Conservation (phyloP, 2,797 vertebrate species). For the Centropyge bicolor region DNA sequence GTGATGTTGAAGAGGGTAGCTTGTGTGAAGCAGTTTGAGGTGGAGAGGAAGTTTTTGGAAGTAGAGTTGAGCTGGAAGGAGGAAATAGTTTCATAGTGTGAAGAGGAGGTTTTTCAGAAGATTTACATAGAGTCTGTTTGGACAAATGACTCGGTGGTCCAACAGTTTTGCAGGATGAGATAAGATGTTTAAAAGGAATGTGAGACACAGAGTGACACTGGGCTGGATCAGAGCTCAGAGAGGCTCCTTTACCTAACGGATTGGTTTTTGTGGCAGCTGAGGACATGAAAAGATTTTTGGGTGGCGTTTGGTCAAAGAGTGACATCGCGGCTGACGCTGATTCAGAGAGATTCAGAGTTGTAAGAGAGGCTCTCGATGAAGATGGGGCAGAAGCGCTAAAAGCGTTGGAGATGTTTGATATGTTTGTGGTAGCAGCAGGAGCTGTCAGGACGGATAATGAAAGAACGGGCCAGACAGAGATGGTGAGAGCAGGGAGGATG, state of each 20-base stretch:
- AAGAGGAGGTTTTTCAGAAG: background rate
- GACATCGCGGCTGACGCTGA: background rate
- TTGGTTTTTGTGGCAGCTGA: conserved; percentile 10
- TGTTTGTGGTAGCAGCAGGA: conserved; percentile 5
- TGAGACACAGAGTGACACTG: background rate
- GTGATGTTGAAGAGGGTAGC: background rate
- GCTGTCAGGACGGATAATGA: conserved; percentile 22
- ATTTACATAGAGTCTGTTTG: conserved; percentile 2
- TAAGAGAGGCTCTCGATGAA: background rate
- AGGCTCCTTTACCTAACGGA: background rate
- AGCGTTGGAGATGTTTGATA: background rate
- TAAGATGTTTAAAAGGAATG: conserved; percentile 3
- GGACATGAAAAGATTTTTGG: background rate
- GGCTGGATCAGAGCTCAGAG: background rate
- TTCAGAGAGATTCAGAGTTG: background rate
- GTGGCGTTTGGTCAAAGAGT: background rate
- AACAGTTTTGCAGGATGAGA: conserved; percentile 5
- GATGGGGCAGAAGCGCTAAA: background rate
- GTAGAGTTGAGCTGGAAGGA: background rate
- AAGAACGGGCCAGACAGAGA: conserved; percentile 41
- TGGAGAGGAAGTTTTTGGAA: background rate
- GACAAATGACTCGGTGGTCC: conserved; percentile 6
- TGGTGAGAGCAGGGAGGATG: conserved; percentile 28
- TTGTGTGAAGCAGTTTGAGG: conserved; percentile 6
- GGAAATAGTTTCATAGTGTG: background rate